phyloP scores from a whole-genome alignment of 2,797 vertebrate genomes.

The Emys orbicularis region DNA sequence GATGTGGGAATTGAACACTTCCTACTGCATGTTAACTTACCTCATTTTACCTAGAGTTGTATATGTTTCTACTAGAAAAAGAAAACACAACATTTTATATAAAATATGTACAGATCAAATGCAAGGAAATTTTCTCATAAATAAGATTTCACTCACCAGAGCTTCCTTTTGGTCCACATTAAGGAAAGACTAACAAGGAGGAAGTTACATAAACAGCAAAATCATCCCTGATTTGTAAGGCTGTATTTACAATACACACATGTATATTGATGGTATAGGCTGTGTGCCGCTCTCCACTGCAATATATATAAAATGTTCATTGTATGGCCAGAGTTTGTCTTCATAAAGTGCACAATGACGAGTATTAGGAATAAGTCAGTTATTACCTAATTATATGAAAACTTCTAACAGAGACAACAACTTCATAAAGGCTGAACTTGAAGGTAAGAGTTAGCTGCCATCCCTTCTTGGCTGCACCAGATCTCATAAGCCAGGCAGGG shows the following conservation, averaged over 20 bases:
- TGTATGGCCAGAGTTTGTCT: neutral
- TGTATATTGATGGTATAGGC: neutral
- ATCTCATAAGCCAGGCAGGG: neutral
- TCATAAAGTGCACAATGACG: neutral
- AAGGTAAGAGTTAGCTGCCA: neutral
- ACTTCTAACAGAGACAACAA: neutral
- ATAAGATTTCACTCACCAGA: neutral
- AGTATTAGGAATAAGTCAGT: neutral
- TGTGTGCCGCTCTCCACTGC: neutral
- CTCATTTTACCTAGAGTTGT: too few relatives aligned
- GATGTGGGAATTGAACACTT: too few relatives aligned
- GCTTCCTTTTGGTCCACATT: neutral
- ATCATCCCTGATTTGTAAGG: neutral
- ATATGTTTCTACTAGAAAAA: too few relatives aligned
- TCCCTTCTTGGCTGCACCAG: too few relatives aligned
- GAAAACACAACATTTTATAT: too few relatives aligned
- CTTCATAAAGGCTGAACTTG: neutral
- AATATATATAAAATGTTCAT: neutral
- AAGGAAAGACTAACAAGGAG: neutral
- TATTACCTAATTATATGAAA: neutral
- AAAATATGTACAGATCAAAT: neutral
- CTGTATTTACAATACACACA: neutral
- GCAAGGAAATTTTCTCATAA: neutral
- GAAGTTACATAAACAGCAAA: neutral
- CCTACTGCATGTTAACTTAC: too few relatives aligned